These are phyloP conservation scores for Bufo bufo DNA, from an alignment of 2,113 vertebrate genomes.

Conservation along the genomic window DNA sequence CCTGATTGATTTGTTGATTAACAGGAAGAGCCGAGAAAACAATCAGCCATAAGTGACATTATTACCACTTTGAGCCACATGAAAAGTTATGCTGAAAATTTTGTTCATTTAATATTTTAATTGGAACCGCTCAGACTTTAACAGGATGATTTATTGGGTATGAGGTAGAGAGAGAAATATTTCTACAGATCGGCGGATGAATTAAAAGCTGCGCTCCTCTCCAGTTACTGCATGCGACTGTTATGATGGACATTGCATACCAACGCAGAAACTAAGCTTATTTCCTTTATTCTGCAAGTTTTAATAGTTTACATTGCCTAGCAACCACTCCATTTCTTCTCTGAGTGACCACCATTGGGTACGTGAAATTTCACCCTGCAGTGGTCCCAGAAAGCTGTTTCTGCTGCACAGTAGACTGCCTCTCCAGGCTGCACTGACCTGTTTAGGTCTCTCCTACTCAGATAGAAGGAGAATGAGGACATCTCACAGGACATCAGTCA, in stretches of 20 bases:
- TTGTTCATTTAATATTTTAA: conserved; percentile 53
- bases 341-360: too few species aligned
- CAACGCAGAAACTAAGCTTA: not conserved
- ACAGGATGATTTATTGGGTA: conserved; percentile 39
- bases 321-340: too few species aligned
- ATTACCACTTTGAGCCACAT: conserved; percentile 36
- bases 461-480: too few species aligned
- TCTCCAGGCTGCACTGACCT: too few species aligned
- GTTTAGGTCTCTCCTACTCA: too few species aligned
- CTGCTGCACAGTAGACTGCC: too few species aligned
- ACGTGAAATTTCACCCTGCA: too few species aligned
- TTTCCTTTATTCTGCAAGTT: not conserved
- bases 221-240: not conserved
- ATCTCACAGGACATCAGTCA: too few species aligned
- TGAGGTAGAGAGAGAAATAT: not conserved
- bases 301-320: too few species aligned
- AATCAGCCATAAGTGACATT: conserved; percentile 36
- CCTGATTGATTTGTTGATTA: conserved; percentile 53
- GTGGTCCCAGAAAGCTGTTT: too few species aligned
- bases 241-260: not conserved
- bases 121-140: conserved; percentile 41
- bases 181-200: not conserved
- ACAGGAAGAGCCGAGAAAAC: conserved; percentile 30
- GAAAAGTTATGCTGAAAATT: conserved; percentile 28
- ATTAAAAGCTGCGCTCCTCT: not conserved